Evolutionary conservation across 2,797 vertebrate species (phyloP).

Genomic region (Luscinia luscinia): DNA sequence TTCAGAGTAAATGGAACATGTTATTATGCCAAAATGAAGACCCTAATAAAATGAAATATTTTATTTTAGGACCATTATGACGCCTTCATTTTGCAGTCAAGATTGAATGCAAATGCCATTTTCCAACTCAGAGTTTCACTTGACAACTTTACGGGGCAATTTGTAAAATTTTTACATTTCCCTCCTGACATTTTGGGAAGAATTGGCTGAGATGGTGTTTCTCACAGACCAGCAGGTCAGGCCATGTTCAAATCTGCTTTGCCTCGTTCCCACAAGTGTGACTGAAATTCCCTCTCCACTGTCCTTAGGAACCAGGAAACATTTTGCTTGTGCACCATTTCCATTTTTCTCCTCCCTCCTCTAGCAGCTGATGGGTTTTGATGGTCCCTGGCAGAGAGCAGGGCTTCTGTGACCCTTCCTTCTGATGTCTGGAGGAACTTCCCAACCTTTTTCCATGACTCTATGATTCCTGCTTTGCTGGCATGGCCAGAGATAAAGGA

Average conservation of each 20-base stretch:
- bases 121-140: not conserved
- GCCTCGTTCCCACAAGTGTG: not conserved
- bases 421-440: not conserved
- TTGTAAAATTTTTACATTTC: not conserved
- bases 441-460: not conserved
- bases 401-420: not conserved
- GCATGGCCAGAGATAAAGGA: not conserved
- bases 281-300: not conserved
- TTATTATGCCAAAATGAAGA: not conserved
- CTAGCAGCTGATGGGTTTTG: not conserved
- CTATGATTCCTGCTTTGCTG: not conserved
- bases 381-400: not conserved
- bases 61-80: not conserved
- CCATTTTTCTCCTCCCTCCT: not conserved
- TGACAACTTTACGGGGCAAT: not conserved
- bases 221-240: not conserved
- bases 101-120: not conserved
- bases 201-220: not conserved
- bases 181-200: not conserved
- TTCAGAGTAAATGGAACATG: not conserved
- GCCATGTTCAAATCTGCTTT: not conserved
- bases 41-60: not conserved
- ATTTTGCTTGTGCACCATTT: not conserved
- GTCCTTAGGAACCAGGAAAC: not conserved
- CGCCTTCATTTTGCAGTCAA: not conserved